Conservation (phyloP, 2,113 vertebrate genomes). For the Micromys minutus region DNA sequence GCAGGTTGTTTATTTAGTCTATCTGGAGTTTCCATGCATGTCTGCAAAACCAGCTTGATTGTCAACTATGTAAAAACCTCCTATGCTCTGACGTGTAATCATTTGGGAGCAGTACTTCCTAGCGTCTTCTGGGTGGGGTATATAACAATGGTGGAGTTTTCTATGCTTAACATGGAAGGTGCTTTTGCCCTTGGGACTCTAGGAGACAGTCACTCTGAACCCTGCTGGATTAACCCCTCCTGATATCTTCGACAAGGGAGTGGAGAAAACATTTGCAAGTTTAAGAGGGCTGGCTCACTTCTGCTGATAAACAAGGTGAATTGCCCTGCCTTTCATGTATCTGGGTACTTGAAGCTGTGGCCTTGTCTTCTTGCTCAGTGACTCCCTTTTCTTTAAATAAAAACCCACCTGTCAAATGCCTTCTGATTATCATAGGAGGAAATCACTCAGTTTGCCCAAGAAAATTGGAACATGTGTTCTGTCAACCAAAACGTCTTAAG, state of each 20-base stretch:
- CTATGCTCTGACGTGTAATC: neutral
- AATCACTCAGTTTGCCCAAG: neutral
- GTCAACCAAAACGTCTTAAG: neutral
- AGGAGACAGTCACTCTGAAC: neutral
- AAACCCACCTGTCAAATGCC: neutral
- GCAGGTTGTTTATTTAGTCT: fast-evolving
- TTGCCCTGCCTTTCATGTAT: too few relatives aligned
- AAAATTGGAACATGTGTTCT: neutral
- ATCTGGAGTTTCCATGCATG: neutral
- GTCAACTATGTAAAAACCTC: too few relatives aligned
- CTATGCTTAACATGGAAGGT: neutral
- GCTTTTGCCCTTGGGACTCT: neutral
- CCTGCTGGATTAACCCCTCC: neutral
- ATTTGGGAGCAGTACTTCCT: neutral
- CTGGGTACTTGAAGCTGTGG: neutral
- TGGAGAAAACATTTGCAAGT: neutral
- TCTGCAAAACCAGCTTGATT: neutral
- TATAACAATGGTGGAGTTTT: neutral
- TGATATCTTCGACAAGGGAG: neutral
- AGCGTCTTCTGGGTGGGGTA: neutral
- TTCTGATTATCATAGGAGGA: neutral
- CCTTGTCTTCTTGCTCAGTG: neutral
- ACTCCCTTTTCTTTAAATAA: neutral
- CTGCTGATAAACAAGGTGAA: neutral
- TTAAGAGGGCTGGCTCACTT: neutral